Percentiles rank a stretch among this genome's conserved stretches.
phyloP scores from a whole-genome alignment of 2,113 vertebrate genomes.

The Phaethornis superciliosus region DNA sequence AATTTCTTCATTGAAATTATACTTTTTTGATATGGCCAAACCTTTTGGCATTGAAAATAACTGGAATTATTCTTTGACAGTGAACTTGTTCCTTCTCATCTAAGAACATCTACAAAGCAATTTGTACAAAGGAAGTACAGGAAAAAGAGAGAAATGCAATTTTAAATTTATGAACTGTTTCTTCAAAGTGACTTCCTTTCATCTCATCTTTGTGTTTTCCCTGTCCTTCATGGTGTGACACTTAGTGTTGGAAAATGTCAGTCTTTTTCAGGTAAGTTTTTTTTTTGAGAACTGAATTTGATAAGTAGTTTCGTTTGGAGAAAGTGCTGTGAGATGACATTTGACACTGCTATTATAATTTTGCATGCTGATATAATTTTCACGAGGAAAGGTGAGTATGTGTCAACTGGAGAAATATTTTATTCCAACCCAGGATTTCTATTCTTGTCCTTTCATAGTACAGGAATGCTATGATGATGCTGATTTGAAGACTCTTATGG shows the following conservation, averaged over 20 bases:
- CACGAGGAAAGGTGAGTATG: not conserved
- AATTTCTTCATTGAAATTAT: not conserved
- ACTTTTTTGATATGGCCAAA: not conserved
- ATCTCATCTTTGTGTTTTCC: not conserved
- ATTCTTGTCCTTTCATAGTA: not conserved
- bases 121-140: not conserved
- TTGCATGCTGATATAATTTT: not conserved
- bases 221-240: not conserved
- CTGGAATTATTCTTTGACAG: not conserved
- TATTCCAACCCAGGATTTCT: not conserved
- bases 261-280: not conserved
- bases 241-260: not conserved
- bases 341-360: not conserved
- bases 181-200: not conserved
- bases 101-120: not conserved
- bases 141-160: not conserved
- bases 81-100: not conserved
- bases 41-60: not conserved
- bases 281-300: not conserved
- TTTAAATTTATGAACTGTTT: not conserved
- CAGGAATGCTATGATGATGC: not conserved
- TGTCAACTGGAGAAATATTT: not conserved
- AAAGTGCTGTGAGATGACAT: not conserved
- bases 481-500: not conserved
- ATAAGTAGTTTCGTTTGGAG: not conserved